phyloP scores from a whole-genome alignment of 2,888 invertebrate species.

The Myopa tessellatipennis region DNA sequence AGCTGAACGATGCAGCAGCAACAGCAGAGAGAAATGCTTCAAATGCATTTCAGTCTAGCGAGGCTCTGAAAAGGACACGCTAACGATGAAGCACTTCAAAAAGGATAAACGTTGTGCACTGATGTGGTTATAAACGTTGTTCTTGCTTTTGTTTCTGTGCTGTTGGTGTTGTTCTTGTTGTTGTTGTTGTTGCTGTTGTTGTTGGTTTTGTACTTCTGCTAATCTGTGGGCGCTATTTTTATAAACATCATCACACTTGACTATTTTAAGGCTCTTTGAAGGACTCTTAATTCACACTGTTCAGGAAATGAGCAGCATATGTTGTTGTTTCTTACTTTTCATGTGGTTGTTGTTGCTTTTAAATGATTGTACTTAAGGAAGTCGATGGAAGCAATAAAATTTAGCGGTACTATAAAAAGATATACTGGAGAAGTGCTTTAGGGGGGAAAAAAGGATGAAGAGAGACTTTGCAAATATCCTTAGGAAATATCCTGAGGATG shows the following conservation, averaged over 20 bases:
- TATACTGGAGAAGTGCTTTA: too few relatives aligned
- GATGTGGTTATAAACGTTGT: constrained; percentile 51
- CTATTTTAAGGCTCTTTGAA: constrained; percentile 23
- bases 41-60: constrained; percentile 7
- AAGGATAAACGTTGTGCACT: neutral
- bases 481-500: too few relatives aligned
- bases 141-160: constrained; percentile 49
- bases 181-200: constrained; percentile 3
- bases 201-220: neutral
- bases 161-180: constrained; percentile 51
- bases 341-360: neutral
- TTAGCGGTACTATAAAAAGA: neutral
- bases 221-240: constrained; percentile 53
- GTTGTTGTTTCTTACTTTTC: neutral
- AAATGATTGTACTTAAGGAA: neutral
- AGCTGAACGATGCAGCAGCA: neutral
- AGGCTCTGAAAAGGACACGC: neutral
- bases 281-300: constrained; percentile 14
- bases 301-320: constrained; percentile 3
- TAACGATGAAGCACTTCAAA: constrained; percentile 1
- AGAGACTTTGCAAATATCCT: neutral
- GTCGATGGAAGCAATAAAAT: neutral
- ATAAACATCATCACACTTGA: constrained; percentile 54
- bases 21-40: neutral
- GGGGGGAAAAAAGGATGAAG: neutral